Base-by-base conservation (phyloP, 1,140 invertebrate genomes). In the Charaxes varanes region DNA sequence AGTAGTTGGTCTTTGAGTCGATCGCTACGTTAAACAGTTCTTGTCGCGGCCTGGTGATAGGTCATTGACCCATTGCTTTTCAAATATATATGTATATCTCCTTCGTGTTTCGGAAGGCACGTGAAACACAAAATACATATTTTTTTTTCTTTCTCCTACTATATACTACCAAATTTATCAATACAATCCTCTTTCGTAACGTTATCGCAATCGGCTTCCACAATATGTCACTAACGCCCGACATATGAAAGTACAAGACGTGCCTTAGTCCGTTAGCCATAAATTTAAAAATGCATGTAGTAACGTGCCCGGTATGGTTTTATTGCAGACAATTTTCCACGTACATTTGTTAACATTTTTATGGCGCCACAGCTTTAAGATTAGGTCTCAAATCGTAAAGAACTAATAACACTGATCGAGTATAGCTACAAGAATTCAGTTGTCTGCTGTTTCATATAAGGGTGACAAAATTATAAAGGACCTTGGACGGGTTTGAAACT, bases 211-310 rank as follows among this genome's bases (percentile, higher is more conserved):
- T n/a, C n/a, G n/a, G n/a, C n/a, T n/a, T n/a, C n/a, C 41, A 55
- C 49, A 50, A 58, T 56, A 44, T 14, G 7, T 16, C 26, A 5
- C 12, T 16, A 21, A 36, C 45, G 22, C 46, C 41, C 37, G 34
- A 38, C 38, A 40, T 44, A 52, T 45, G 48, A 52, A 63, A 40
- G 43, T 41, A 49, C 32, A 36, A 57, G 38, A 53, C 46, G 52
- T 53, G 46, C 37, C 40, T 47, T 38, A 42, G 44, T 42, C 36
- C 34, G 61, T 58, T 61, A 55, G 51, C 37, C 42, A 53, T 64
- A 61, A 58, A 61, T 55, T 64, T 64, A 61, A 58, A 55, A 61
- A 61, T 61, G 49, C 50, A 55, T 58, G 46, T 36, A 38, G 27
- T 7, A 34, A 18, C 35, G 35, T 53, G 41, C 34, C 42, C 34